Percentiles rank a stretch among this genome's conserved stretches.
Evolutionary conservation across 2,113 vertebrate genomes (phyloP).

Genomic region (Elephantulus edwardii): DNA sequence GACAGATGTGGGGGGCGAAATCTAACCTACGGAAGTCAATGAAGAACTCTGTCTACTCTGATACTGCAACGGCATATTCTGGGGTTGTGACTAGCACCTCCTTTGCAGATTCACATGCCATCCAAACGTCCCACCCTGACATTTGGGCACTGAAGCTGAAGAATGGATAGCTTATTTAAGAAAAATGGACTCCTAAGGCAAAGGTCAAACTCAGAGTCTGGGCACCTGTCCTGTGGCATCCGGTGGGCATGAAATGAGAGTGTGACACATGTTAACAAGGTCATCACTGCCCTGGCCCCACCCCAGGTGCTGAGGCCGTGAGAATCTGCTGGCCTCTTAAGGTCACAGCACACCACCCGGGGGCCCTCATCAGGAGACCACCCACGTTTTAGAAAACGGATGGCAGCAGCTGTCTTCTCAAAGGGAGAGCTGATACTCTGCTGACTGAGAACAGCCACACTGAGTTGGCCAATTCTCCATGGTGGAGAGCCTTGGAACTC

Average conservation of each 20-base stretch:
- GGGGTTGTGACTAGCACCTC: neutral
- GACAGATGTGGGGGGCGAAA: neutral
- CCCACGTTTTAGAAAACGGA: slow-evolving; percentile 2
- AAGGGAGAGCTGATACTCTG: slow-evolving; percentile 65
- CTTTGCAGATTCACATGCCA: neutral
- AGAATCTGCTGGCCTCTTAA: neutral
- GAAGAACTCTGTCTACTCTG: neutral
- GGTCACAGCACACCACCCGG: slow-evolving; percentile 49
- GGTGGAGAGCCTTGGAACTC: neutral
- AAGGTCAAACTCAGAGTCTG: neutral
- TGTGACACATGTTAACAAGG: accelerated
- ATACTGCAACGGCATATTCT: neutral
- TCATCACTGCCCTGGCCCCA: slow-evolving; percentile 6
- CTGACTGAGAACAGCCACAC: slow-evolving; percentile 49
- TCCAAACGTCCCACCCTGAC: neutral
- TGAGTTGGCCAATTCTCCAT: slow-evolving; percentile 33
- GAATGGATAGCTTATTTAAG: neutral
- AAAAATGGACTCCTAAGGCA: neutral
- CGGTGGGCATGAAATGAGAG: neutral
- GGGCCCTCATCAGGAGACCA: slow-evolving; percentile 67
- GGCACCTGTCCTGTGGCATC: neutral
- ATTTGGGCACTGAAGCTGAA: neutral
- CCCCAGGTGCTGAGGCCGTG: slow-evolving; percentile 2
- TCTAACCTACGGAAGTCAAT: neutral
- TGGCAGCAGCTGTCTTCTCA: slow-evolving; percentile 72